A percentile compares a stretch with the other conserved stretches of the same genome.
Conservation (phyloP, 2,113 vertebrate genomes). For the Corythornis cristatus region DNA sequence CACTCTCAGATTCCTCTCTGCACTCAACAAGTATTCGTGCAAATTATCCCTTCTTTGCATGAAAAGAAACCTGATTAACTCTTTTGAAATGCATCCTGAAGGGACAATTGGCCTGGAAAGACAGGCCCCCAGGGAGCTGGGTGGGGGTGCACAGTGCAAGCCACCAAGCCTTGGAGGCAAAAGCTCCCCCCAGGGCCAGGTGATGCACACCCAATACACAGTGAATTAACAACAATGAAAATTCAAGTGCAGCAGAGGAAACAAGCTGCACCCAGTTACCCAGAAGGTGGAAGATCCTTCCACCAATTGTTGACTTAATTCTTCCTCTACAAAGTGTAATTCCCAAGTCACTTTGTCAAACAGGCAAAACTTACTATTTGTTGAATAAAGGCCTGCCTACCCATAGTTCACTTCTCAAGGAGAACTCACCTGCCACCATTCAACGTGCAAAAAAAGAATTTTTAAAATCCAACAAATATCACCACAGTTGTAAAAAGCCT, state of each 20-base stretch:
- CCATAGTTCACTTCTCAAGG: background rate
- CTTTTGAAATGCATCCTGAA: background rate
- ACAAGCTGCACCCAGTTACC: background rate
- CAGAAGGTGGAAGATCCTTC: background rate
- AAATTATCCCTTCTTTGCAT: background rate
- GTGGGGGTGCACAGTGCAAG: background rate
- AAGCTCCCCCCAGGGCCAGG: background rate
- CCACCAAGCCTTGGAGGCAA: background rate
- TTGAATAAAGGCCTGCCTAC: background rate
- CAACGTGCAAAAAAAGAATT: background rate
- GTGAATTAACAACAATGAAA: background rate
- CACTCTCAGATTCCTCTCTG: background rate
- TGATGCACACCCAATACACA: background rate
- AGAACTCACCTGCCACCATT: background rate
- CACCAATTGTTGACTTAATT: background rate
- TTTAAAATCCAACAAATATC: background rate
- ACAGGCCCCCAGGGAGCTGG: background rate
- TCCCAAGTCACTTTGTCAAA: background rate
- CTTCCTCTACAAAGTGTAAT: background rate
- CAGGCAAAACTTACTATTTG: background rate
- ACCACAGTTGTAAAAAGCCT: background rate
- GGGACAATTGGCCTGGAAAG: background rate
- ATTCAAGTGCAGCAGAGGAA: background rate
- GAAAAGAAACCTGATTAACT: background rate
- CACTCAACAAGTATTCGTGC: background rate